Conservation (phyloP, 2,888 invertebrate species). For the Taenaris catops region DNA sequence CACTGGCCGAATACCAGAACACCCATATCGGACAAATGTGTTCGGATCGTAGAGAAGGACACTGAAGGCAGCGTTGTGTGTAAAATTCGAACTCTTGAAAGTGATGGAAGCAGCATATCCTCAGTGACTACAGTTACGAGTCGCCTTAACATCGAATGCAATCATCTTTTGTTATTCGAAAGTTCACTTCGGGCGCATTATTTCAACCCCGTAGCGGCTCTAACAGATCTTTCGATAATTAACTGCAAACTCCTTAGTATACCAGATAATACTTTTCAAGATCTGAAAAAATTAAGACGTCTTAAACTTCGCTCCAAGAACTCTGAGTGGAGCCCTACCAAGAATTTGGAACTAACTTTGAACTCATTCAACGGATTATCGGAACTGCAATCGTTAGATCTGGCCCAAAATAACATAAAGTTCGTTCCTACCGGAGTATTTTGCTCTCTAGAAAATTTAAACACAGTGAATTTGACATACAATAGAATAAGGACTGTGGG, state of each 20-base stretch:
- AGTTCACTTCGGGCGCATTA: slow-evolving; percentile 86
- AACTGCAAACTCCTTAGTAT: slow-evolving; percentile 90
- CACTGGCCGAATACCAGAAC: no score
- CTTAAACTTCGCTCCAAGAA: slow-evolving; percentile 90
- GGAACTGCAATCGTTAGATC: slow-evolving; percentile 88
- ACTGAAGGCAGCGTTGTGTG: slow-evolving; percentile 82
- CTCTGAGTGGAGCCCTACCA: slow-evolving; percentile 87
- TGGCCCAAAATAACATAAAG: slow-evolving; percentile 91
- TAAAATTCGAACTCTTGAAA: slow-evolving; percentile 85
- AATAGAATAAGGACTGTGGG: slow-evolving; percentile 90
- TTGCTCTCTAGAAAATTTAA: slow-evolving; percentile 89
- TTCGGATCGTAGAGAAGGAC: slow-evolving; percentile 58
- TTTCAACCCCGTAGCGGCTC: slow-evolving; percentile 85
- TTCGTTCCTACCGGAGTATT: slow-evolving; percentile 89
- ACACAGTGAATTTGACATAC: slow-evolving; percentile 90
- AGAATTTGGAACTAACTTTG: slow-evolving; percentile 86
- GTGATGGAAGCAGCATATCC: slow-evolving; percentile 82
- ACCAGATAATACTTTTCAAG: slow-evolving; percentile 88
- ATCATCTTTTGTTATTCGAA: slow-evolving; percentile 87
- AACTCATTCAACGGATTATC: slow-evolving; percentile 87
- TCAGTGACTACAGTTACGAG: slow-evolving; percentile 84
- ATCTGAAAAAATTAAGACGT: slow-evolving; percentile 87
- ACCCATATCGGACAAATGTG: slow-evolving; percentile 73
- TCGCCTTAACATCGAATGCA: slow-evolving; percentile 87
- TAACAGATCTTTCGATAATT: slow-evolving; percentile 87